Evolutionary conservation across 1,140 invertebrate genomes (phyloP), one percentile per base, ranked within the genome.

Genomic region (Drosophila guanche): DNA sequence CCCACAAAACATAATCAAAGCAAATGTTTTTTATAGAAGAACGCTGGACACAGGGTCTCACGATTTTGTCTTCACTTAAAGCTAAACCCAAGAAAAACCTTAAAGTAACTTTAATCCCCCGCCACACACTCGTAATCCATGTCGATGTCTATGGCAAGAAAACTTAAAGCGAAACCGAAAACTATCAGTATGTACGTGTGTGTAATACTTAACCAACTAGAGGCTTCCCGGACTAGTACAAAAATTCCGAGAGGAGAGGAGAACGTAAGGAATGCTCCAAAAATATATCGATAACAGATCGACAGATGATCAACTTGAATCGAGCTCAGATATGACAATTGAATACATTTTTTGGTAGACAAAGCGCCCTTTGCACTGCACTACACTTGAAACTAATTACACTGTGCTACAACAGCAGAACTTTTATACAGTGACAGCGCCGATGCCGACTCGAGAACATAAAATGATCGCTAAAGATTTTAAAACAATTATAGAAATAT

Each of bases 221-320:
- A 86, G 81, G 81, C 81, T 86, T 86, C 81, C 81, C 79, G 25
- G 69, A 81, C 83, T 86, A 86, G 81, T 86, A 86, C 81, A 86
- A 86, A 84, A 66, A 48, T 25, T 20, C 16, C 16, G 16, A 20
- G 10, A 54, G 42, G 59, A 54, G 33, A 48, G 25, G 33, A 48
- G n/a, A 51, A 63, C 25, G n/a, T 20, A 20, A 20, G 16, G 16
- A 20, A 20, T 20, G 16, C 63, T 50, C 16, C 48, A 51, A 22
- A 42, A 41, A 40, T 43, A 51, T 37, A 54, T 27, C 53, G 16
- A 46, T 29, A 45, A 57, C 3, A 2, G 8, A 48, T 42, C 45
- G 52, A 41, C 12, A 54, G 40, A 66, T 46, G 59, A 71, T 37
- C 58, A 75, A 75, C 67, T 63, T 77, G 58, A 77, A 77, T 51